Conservation (phyloP, 92 coral and sea anemone species). For the Parazoanthus darwini region DNA sequence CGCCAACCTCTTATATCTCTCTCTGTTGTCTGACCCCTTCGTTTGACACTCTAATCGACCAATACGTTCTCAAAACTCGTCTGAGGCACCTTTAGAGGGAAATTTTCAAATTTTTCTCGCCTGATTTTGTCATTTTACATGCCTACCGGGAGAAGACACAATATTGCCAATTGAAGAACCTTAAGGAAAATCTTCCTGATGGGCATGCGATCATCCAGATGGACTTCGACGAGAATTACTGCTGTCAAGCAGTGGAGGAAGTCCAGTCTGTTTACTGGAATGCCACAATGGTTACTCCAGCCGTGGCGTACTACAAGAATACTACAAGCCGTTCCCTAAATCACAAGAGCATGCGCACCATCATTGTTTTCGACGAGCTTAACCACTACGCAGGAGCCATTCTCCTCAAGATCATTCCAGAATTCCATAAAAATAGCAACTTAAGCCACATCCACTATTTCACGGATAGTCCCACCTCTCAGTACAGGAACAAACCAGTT, state of each 20-base stretch:
- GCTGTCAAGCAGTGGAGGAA: conserved; percentile 39
- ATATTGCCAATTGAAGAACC: conserved; percentile 45
- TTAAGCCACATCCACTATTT: conserved; percentile 49
- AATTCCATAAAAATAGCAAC: conserved; percentile 4
- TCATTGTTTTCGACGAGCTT: conserved; percentile 50
- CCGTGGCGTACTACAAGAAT: conserved; percentile 45
- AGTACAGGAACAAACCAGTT: conserved; percentile 59
- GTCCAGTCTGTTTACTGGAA: conserved; percentile 67
- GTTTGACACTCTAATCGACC: no score
- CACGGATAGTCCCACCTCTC: conserved; percentile 61
- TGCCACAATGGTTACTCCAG: conserved; percentile 63
- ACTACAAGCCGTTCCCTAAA: background rate
- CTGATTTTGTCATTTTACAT: conserved; percentile 29
- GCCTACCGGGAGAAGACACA: conserved; percentile 44
- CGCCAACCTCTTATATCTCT: no score
- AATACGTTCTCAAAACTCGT: no score
- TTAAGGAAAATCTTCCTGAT: conserved; percentile 45
- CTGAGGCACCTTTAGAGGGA: no score
- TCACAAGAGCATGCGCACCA: conserved; percentile 50
- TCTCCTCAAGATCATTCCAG: conserved; percentile 41
- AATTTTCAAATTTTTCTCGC: no score
- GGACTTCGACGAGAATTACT: conserved; percentile 53
- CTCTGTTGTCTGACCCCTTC: no score
- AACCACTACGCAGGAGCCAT: conserved; percentile 47
- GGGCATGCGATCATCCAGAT: conserved; percentile 48